phyloP scores from a whole-genome alignment of 2,113 vertebrate genomes.

The Grammomys dolichurus region DNA sequence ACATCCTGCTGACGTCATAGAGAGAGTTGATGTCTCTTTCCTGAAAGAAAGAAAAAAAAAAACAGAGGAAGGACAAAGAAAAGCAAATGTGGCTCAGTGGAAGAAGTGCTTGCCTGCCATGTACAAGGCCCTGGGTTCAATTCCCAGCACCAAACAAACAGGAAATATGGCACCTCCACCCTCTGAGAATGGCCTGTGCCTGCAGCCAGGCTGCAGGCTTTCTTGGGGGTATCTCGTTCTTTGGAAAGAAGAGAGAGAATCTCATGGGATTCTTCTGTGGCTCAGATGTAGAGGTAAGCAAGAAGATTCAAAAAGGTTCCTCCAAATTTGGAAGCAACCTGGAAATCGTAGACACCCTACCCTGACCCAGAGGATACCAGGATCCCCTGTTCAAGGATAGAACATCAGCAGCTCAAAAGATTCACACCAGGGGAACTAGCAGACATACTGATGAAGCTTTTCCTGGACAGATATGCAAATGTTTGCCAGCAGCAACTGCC shows the following conservation, averaged over 20 bases:
- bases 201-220: background rate
- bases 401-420: fast-evolving
- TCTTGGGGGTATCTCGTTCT: too few species aligned
- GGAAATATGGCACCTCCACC: background rate
- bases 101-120: background rate
- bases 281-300: background rate
- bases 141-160: background rate
- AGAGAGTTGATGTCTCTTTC: constrained; percentile 92
- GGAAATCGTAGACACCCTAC: background rate
- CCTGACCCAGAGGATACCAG: background rate
- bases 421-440: background rate
- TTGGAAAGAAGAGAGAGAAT: background rate
- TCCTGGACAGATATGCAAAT: background rate
- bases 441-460: background rate
- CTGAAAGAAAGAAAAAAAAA: constrained; percentile 83
- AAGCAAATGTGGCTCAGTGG: background rate
- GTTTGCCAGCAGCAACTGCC: fast-evolving
- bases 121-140: background rate
- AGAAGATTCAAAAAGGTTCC: background rate
- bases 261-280: background rate
- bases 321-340: background rate
- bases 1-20: constrained; percentile 93
- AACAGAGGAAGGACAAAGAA: background rate
- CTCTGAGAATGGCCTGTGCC: fast-evolving
- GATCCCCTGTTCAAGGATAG: fast-evolving